These are phyloP conservation scores for Rhagoletis pomonella DNA, from an alignment of 1,140 invertebrate genomes.

Conservation along the genomic window DNA sequence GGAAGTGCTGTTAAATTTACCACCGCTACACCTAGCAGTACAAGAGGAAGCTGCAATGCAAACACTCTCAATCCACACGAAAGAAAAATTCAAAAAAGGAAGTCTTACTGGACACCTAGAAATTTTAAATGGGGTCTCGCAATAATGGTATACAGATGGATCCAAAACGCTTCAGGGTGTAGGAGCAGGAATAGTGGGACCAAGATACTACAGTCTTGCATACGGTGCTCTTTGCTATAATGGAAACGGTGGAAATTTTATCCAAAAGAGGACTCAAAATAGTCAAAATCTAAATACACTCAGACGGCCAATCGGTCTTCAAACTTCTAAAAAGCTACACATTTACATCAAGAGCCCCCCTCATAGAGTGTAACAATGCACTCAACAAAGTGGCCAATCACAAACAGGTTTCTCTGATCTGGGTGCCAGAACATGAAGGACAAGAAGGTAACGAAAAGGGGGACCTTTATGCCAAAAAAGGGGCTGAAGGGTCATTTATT, in stretches of 20 bases:
- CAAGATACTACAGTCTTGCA: too few species aligned
- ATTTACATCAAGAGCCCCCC: not conserved
- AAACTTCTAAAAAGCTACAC: too few species aligned
- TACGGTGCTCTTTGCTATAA: not conserved
- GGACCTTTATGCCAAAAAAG: not conserved
- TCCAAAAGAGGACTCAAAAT: not conserved
- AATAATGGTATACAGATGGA: not conserved
- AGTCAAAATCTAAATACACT: not conserved
- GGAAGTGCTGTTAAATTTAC: too few species aligned
- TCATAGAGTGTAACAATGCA: conserved; percentile 11
- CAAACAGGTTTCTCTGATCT: not conserved
- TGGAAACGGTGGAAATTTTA: not conserved
- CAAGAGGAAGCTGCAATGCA: too few species aligned
- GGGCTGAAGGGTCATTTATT: not conserved
- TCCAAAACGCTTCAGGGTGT: not conserved
- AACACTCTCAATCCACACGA: too few species aligned
- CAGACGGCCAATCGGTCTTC: not conserved
- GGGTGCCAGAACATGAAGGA: not conserved
- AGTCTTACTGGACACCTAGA: not conserved
- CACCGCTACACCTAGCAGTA: too few species aligned
- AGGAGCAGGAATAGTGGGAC: too few species aligned
- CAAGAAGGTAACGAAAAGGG: not conserved
- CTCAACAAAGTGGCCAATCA: not conserved
- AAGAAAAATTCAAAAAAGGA: too few species aligned
- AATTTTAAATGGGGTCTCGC: not conserved